phyloP scores from a whole-genome alignment of 2,888 invertebrate species.

The Sthenelais limicola region DNA sequence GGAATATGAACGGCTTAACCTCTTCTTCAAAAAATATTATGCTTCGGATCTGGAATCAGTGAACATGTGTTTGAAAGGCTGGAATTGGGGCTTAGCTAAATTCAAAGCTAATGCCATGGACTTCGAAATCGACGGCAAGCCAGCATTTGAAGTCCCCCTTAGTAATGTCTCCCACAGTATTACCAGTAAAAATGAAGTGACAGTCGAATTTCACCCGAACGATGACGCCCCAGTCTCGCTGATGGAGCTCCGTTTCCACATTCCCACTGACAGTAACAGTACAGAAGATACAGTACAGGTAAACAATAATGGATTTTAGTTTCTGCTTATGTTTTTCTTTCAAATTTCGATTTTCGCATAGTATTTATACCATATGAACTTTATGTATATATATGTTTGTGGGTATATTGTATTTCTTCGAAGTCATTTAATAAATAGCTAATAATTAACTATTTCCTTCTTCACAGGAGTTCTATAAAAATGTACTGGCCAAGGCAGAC shows the following conservation, averaged over 20 bases:
- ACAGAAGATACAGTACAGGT: slow-evolving; percentile 90
- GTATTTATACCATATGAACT: neutral
- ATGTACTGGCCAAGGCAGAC: slow-evolving; percentile 97
- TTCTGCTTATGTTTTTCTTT: too few relatives aligned
- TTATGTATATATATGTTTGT: neutral
- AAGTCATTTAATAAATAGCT: too few relatives aligned
- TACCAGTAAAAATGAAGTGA: slow-evolving; percentile 97
- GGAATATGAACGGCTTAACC: slow-evolving; percentile 94
- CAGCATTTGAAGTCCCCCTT: slow-evolving; percentile 96
- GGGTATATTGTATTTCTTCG: too few relatives aligned
- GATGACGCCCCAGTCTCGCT: slow-evolving; percentile 98
- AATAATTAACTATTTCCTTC: neutral
- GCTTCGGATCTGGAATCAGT: slow-evolving; percentile 85
- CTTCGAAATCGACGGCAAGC: slow-evolving; percentile 72
- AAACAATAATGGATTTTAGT: slow-evolving; percentile 8
- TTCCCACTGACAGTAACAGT: slow-evolving; percentile 89
- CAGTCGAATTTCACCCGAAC: slow-evolving; percentile 97
- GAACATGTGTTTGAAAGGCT: slow-evolving; percentile 94
- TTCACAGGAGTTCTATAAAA: slow-evolving; percentile 90
- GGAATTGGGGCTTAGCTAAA: slow-evolving; percentile 99
- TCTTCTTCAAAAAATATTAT: slow-evolving; percentile 89
- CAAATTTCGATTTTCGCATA: neutral
- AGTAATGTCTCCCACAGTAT: slow-evolving; percentile 96
- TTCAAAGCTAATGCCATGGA: slow-evolving; percentile 78
- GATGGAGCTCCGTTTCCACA: slow-evolving; percentile 98